Evolutionary conservation across 2,888 invertebrate genomes (phyloP).

Genomic region (Brachyopa scutellaris): DNA sequence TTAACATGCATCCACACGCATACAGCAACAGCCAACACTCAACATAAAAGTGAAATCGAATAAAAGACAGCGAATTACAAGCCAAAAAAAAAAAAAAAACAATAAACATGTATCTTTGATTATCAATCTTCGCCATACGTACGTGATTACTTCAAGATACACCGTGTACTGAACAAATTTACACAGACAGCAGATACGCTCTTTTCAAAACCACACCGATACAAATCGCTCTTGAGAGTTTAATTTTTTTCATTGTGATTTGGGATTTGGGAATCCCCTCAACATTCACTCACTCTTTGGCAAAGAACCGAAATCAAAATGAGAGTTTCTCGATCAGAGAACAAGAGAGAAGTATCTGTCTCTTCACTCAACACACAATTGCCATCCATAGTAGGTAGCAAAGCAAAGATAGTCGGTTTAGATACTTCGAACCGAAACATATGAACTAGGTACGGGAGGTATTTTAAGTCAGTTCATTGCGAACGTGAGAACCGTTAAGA

Average conservation of each 20-base stretch:
- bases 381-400: slow-evolving; percentile 51
- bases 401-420: slow-evolving; percentile 75
- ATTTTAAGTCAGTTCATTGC: slow-evolving; percentile 79
- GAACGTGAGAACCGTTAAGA: slow-evolving; percentile 81
- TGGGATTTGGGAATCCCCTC: slow-evolving; percentile 13
- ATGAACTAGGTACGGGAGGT: slow-evolving; percentile 74
- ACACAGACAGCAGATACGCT: slow-evolving; percentile 4
- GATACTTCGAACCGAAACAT: slow-evolving; percentile 76
- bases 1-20: no score
- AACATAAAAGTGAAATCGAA: slow-evolving; percentile 54
- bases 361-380: slow-evolving; percentile 26
- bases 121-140: slow-evolving; percentile 41
- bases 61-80: neutral
- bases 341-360: neutral
- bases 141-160: slow-evolving; percentile 43
- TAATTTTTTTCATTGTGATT: no score
- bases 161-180: slow-evolving; percentile 23
- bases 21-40: neutral
- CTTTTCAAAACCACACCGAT: neutral
- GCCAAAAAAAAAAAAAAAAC: neutral
- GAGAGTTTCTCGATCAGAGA: no score
- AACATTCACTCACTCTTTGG: neutral
- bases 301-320: no score
- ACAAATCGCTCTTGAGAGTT: neutral
- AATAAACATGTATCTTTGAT: slow-evolving; percentile 45